Evolutionary conservation across 1,140 invertebrate species (phyloP).

Genomic region (Atta cephalotes): DNA sequence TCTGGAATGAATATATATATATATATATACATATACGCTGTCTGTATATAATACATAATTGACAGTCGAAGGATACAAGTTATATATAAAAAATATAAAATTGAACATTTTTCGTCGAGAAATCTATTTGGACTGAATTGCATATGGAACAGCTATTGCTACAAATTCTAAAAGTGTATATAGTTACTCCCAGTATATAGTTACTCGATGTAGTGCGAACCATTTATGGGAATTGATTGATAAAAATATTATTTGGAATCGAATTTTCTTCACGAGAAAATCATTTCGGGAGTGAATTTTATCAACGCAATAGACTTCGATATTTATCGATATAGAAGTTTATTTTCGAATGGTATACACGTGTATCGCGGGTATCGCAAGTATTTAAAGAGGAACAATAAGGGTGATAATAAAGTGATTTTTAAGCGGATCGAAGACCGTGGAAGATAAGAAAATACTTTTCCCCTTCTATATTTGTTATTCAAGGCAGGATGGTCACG

Average conservation of each 20-base stretch:
- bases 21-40: no score
- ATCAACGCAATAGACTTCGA: neutral
- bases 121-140: neutral
- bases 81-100: neutral
- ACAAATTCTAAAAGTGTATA: neutral
- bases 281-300: constrained; percentile 1
- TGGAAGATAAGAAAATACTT: neutral
- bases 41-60: neutral
- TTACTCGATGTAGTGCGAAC: neutral
- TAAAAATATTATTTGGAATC: neutral
- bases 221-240: neutral
- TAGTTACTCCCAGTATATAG: neutral
- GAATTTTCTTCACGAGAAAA: neutral
- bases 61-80: neutral
- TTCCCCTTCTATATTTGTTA: neutral
- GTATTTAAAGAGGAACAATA: neutral
- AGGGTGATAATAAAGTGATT: neutral
- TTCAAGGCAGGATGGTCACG: constrained; percentile 80
- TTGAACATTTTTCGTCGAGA: neutral
- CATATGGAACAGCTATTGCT: neutral
- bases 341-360: neutral
- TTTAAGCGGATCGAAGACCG: neutral
- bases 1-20: neutral
- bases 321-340: neutral
- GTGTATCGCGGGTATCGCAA: neutral